phyloP scores from a whole-genome alignment of 1,140 invertebrate genomes.

The Ganaspis sp. region DNA sequence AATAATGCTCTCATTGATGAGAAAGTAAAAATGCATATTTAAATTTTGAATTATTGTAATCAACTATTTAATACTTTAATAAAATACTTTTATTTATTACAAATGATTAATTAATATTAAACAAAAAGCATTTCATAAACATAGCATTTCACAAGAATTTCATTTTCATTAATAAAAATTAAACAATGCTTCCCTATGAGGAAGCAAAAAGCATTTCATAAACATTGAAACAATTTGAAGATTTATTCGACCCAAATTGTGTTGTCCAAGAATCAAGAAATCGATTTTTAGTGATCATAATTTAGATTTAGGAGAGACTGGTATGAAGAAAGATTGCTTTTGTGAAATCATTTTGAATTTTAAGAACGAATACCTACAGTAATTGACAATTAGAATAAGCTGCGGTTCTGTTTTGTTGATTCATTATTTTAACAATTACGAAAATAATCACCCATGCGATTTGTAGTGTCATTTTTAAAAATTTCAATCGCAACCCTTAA shows the following conservation, averaged over 20 bases:
- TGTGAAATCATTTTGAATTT: background rate
- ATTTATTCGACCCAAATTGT: background rate
- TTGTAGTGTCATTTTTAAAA: background rate
- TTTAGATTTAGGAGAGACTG: slow-evolving; percentile 26
- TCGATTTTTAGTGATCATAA: slow-evolving; percentile 13
- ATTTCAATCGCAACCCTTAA: slow-evolving; percentile 9
- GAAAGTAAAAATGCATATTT: too few species aligned
- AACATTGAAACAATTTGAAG: too few species aligned
- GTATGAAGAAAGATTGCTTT: background rate
- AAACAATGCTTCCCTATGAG: too few species aligned
- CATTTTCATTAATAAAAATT: too few species aligned
- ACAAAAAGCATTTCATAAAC: too few species aligned
- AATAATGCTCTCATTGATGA: too few species aligned
- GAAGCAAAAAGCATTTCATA: too few species aligned
- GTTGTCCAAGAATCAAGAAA: background rate
- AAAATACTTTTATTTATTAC: too few species aligned
- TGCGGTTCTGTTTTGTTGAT: background rate
- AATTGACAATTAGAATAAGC: background rate
- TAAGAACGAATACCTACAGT: background rate
- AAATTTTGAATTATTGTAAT: too few species aligned
- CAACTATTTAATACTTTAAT: too few species aligned
- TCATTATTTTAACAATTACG: background rate
- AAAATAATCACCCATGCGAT: background rate
- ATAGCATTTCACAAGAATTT: too few species aligned
- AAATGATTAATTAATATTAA: too few species aligned